Percentiles rank a stretch among this genome's conserved stretches.
These are phyloP conservation scores for Drosophila tsacasi DNA, from an alignment of 1,140 invertebrate species.

Conservation along the genomic window DNA sequence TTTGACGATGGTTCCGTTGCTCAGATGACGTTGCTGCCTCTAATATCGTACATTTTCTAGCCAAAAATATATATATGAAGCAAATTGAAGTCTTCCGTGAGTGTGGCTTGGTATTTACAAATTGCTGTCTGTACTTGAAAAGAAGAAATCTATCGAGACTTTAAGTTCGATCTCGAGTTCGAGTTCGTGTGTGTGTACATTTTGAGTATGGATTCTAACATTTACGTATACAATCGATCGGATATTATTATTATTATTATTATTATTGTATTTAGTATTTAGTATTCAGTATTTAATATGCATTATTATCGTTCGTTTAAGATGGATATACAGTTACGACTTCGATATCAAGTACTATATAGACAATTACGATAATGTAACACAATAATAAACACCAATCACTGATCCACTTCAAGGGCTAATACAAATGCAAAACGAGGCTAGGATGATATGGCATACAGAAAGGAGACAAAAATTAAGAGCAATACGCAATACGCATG, in stretches of 20 bases:
- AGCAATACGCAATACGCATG: slow-evolving; percentile 31
- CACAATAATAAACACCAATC: slow-evolving; percentile 83
- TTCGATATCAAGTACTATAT: slow-evolving; percentile 80
- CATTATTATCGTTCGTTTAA: slow-evolving; percentile 72
- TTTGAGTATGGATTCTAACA: slow-evolving; percentile 66
- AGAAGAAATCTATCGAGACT: slow-evolving; percentile 34
- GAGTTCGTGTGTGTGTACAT: slow-evolving; percentile 62
- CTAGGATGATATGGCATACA: slow-evolving; percentile 72
- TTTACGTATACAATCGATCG: slow-evolving; percentile 62
- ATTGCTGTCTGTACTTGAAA: slow-evolving; percentile 55
- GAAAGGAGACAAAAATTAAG: slow-evolving; percentile 54
- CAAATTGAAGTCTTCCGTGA: slow-evolving; percentile 53
- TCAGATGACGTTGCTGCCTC: slow-evolving; percentile 34
- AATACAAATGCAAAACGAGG: slow-evolving; percentile 75
- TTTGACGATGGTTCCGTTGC: slow-evolving; percentile 27
- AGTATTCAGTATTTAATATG: slow-evolving; percentile 57
- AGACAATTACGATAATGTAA: slow-evolving; percentile 81
- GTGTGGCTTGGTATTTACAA: slow-evolving; percentile 52
- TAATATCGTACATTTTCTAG: slow-evolving; percentile 47
- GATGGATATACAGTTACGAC: slow-evolving; percentile 69
- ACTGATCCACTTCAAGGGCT: slow-evolving; percentile 79
- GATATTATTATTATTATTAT: slow-evolving; percentile 57
- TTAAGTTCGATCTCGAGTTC: slow-evolving; percentile 9
- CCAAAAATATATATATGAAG: slow-evolving; percentile 44
- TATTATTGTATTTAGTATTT: slow-evolving; percentile 35